Conservation (phyloP, 2,797 vertebrate species). For the Enteromius afrohamiltoni region DNA sequence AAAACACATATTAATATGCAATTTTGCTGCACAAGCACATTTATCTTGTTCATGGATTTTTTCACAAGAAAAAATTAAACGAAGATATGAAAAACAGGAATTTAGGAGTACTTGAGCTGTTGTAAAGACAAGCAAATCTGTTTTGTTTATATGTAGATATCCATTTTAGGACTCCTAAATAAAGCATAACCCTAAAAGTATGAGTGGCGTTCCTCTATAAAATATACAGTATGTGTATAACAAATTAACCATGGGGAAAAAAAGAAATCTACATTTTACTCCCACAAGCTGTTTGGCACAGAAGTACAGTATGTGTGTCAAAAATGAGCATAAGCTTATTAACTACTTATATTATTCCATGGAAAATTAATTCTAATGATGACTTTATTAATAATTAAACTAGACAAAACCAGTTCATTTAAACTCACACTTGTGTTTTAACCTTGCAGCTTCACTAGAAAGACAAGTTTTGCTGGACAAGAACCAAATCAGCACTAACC, state of each 20-base stretch:
- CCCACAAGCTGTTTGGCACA: neutral
- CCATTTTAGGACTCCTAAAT: neutral
- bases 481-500: neutral
- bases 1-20: constrained; percentile 24
- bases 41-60: constrained; percentile 1
- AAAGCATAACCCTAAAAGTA: neutral
- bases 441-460: neutral
- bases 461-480: neutral
- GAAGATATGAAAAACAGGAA: neutral
- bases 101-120: neutral
- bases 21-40: neutral
- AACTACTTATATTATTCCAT: neutral
- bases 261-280: neutral
- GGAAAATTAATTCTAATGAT: neutral
- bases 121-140: neutral
- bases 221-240: neutral
- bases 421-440: neutral
- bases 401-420: neutral
- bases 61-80: neutral
- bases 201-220: neutral
- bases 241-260: too few relatives aligned
- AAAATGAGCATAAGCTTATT: neutral
- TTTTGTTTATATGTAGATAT: neutral
- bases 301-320: neutral
- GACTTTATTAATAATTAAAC: neutral